Evolutionary conservation across 2,888 invertebrate genomes (phyloP).

Genomic region (Drosophila pegasa): DNA sequence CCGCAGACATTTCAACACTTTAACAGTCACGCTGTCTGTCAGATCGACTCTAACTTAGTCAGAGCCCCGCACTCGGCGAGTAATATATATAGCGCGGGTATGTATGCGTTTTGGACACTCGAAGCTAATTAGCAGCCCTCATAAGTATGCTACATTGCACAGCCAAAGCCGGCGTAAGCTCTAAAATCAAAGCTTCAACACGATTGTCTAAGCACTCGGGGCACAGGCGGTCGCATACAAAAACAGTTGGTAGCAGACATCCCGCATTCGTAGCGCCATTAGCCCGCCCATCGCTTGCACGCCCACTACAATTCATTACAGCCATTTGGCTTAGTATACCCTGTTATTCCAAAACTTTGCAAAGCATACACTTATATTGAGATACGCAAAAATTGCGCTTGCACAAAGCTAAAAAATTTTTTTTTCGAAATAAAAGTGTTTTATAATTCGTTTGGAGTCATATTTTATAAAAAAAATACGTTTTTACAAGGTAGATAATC

Average conservation of each 20-base stretch:
- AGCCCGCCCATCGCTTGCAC: neutral
- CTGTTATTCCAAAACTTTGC: neutral
- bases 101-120: slow-evolving; percentile 44
- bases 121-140: slow-evolving; percentile 71
- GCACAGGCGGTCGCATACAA: slow-evolving; percentile 31
- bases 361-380: too few species aligned
- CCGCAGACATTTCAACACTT: slow-evolving; percentile 73
- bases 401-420: too few species aligned
- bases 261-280: slow-evolving; percentile 28
- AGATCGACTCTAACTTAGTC: slow-evolving; percentile 64
- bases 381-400: too few species aligned
- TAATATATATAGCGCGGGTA: slow-evolving; percentile 4
- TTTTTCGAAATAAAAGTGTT: too few species aligned
- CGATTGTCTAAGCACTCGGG: slow-evolving; percentile 73
- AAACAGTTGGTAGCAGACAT: slow-evolving; percentile 49
- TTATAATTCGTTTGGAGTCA: too few species aligned
- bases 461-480: too few species aligned
- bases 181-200: slow-evolving; percentile 76
- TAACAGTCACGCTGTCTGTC: slow-evolving; percentile 54
- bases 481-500: too few species aligned
- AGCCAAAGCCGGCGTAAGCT: slow-evolving; percentile 66
- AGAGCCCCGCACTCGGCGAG: slow-evolving; percentile 39
- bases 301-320: neutral
- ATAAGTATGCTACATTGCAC: slow-evolving; percentile 62
- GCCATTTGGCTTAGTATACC: slow-evolving; percentile 11